Evolutionary conservation across 2,888 invertebrate genomes (phyloP), one percentile per base, ranked within the genome.

Genomic region (Folsomia manolachei): DNA sequence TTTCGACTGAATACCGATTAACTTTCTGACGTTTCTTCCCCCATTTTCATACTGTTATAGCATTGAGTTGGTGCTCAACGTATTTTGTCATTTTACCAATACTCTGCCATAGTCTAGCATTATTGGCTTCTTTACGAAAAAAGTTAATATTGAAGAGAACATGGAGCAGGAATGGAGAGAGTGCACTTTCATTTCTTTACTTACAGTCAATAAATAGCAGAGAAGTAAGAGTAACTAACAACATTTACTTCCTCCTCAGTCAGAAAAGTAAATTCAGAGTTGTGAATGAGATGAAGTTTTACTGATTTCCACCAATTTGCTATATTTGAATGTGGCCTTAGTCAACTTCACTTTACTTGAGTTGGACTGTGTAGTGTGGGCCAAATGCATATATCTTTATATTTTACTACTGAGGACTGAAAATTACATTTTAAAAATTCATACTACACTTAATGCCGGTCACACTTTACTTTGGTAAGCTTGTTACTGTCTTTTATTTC

Each of bases 1-100:
- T 75, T 76, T 74, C 75, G 61, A 69, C 79, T 76, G 77, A 75
- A 79, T 77, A 79, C 77, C 77, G 76, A 77, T 77, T 79, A 76
- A 77, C 73, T 78, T 78, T 74, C 78, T 73, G 75, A 75, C 76
- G 76, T 78, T 78, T 75, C 70, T 76, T 72, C 72, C 72, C 73
- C 26, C 63, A 14, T 27, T 27, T 39, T 39, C 39, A 39, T 39
- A 39, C 7, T 39, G 39, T 39, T 39, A 14, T 39, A 14, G 39
- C 14, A 14, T 14, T 39, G 39, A n/a, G n/a, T n/a, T n/a, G 39
- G 39, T 9, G 39, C 39, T 39, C 39, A 39, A 39, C 39, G 39
- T 14, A 39, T 39, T 39, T 39, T 39, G 39, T 39, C 39, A 39
- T 39, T 39, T 39, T 14, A 39, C 39, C 39, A 39, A 14, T n/a